Percentiles rank a stretch among this genome's conserved stretches.
Evolutionary conservation across 2,888 invertebrate species (phyloP).

Genomic region (Alloscopus bannaensis): DNA sequence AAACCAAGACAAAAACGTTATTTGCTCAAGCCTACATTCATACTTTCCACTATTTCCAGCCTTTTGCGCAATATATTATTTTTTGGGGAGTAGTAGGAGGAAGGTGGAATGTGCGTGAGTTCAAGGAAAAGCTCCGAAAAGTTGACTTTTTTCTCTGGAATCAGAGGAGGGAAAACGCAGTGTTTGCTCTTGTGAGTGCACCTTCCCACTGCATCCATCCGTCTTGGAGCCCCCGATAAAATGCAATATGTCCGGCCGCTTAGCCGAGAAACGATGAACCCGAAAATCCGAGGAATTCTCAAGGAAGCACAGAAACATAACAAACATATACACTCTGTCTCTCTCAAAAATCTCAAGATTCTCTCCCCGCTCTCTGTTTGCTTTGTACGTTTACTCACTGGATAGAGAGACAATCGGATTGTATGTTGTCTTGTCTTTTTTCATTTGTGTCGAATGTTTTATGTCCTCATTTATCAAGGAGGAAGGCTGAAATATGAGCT

Average conservation of each 20-base stretch:
- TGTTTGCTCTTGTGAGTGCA: slow-evolving; percentile 56
- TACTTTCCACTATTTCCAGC: too few species aligned
- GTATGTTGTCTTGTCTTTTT: slow-evolving; percentile 59
- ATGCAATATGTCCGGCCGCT: slow-evolving; percentile 53
- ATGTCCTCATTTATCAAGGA: slow-evolving; percentile 70
- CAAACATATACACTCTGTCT: slow-evolving; percentile 9
- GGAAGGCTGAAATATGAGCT: slow-evolving; percentile 70
- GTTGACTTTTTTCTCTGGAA: slow-evolving; percentile 38
- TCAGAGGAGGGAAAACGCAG: slow-evolving; percentile 40
- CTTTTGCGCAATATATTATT: too few species aligned
- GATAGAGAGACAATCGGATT: slow-evolving; percentile 43
- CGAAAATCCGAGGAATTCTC: slow-evolving; percentile 52
- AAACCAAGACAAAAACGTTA: too few species aligned
- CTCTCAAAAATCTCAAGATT: slow-evolving; percentile 6
- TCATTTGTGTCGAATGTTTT: slow-evolving; percentile 65
- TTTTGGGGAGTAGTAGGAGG: background rate
- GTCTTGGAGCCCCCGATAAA: slow-evolving; percentile 5
- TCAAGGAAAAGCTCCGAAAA: too few species aligned
- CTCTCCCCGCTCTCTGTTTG: slow-evolving; percentile 18
- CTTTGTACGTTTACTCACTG: background rate
- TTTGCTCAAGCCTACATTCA: too few species aligned
- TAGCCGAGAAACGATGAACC: slow-evolving; percentile 44
- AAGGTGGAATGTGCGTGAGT: slow-evolving; percentile 30
- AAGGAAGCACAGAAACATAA: slow-evolving; percentile 39
- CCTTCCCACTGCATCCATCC: slow-evolving; percentile 15